Evolutionary conservation across 2,888 invertebrate species (phyloP).

Genomic region (Cheilosia variabilis): DNA sequence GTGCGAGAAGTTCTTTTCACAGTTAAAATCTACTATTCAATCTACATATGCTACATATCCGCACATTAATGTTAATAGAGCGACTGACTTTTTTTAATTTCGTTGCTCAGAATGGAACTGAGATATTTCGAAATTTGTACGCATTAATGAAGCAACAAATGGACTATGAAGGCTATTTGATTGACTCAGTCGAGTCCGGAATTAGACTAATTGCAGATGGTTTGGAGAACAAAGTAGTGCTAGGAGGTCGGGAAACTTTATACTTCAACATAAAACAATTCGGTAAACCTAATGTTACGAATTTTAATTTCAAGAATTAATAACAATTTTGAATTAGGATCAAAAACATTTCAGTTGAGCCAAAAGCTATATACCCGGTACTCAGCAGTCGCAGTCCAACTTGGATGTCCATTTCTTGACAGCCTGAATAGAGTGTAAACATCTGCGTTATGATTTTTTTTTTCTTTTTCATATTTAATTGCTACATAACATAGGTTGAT

Average conservation of each 20-base stretch:
- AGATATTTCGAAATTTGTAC: conserved; percentile 89
- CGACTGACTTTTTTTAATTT: not conserved
- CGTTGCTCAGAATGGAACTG: conserved; percentile 88
- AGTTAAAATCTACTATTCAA: too few species aligned
- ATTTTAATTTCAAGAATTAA: not conserved
- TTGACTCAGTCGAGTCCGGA: conserved; percentile 89
- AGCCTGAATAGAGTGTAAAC: conserved; percentile 89
- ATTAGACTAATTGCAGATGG: conserved; percentile 87
- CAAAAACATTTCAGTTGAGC: conserved; percentile 87
- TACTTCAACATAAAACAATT: conserved; percentile 90
- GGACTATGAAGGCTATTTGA: conserved; percentile 84
- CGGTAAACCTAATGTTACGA: conserved; percentile 83
- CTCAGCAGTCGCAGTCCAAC: conserved; percentile 90
- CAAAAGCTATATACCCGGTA: conserved; percentile 91
- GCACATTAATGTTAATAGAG: too few species aligned
- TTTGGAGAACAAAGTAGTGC: conserved; percentile 86
- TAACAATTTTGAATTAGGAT: conserved; percentile 73
- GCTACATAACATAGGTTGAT: conserved; percentile 85
- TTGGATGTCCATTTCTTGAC: conserved; percentile 90
- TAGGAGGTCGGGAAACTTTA: conserved; percentile 90
- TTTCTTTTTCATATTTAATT: conserved; percentile 13
- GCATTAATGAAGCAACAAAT: conserved; percentile 87
- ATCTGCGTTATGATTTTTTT: not conserved
- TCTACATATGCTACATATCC: too few species aligned
- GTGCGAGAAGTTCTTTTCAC: too few species aligned